Conservation (phyloP, 2,797 vertebrate genomes). For the Microctenopoma steveboyesi region DNA sequence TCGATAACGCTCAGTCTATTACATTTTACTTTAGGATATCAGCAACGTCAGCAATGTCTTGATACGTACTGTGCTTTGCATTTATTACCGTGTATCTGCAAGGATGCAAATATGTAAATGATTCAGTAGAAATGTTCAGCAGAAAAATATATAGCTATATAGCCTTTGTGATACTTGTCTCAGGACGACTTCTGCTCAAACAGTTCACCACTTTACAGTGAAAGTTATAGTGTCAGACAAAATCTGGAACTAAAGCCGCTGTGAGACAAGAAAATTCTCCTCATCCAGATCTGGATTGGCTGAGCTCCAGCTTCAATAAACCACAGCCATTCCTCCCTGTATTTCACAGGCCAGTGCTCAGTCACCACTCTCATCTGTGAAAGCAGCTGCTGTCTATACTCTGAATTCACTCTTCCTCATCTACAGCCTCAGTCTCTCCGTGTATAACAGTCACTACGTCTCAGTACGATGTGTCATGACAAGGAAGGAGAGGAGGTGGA, state of each 20-base stretch:
- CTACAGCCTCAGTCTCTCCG: conserved; percentile 43
- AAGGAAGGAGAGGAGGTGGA: conserved; percentile 24
- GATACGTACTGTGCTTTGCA: neutral
- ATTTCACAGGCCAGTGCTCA: conserved; percentile 68
- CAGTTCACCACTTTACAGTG: conserved; percentile 9
- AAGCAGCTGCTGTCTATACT: conserved; percentile 54
- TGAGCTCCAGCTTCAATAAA: conserved; percentile 14
- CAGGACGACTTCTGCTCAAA: neutral
- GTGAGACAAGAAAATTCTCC: conserved; percentile 26
- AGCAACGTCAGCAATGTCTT: neutral
- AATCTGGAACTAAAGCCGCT: conserved; percentile 16
- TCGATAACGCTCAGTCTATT: neutral
- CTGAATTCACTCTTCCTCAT: conserved; percentile 43
- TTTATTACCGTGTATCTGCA: neutral
- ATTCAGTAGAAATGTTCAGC: neutral
- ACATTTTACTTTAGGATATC: neutral
- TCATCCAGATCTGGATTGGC: conserved; percentile 28
- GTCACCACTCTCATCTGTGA: conserved; percentile 53
- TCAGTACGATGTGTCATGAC: conserved; percentile 12
- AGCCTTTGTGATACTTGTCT: neutral
- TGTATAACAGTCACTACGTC: conserved; percentile 38
- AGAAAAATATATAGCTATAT: neutral
- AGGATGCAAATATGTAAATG: conserved; percentile 5
- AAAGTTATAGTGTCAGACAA: conserved; percentile 8
- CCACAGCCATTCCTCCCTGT: conserved; percentile 33